Conservation (phyloP, 2,113 vertebrate genomes). For the Gallinago undulata region DNA sequence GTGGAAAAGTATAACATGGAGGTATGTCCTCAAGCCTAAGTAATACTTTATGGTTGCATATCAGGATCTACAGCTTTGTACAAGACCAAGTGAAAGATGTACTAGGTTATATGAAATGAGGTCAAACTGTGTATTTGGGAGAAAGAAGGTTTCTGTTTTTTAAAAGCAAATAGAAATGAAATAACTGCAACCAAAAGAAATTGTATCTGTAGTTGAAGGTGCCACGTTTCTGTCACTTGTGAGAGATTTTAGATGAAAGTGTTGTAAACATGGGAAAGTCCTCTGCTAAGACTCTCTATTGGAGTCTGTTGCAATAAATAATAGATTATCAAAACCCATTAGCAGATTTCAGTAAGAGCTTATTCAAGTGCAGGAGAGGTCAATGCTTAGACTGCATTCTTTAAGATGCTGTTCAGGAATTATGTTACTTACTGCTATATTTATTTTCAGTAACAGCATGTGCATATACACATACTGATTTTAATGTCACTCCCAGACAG, state of each 20-base stretch:
- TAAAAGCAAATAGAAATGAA: not conserved
- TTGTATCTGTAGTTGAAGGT: not conserved
- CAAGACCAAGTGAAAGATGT: not conserved
- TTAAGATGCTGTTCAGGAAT: slow-evolving; percentile 36
- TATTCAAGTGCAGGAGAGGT: slow-evolving; percentile 51
- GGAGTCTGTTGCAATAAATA: slow-evolving; percentile 70
- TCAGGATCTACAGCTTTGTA: not conserved
- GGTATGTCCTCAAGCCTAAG: slow-evolving; percentile 76
- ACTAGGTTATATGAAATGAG: not conserved
- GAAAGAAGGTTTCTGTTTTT: not conserved
- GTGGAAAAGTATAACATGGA: slow-evolving; percentile 98
- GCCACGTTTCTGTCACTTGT: slow-evolving; percentile 11
- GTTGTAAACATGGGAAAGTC: slow-evolving; percentile 45
- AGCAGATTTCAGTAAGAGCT: slow-evolving; percentile 66
- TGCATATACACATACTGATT: not conserved
- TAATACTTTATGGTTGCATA: not conserved
- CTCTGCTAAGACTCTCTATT: slow-evolving; percentile 37
- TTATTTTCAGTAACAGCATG: slow-evolving; percentile 7
- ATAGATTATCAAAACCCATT: slow-evolving; percentile 73
- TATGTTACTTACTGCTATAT: slow-evolving; percentile 4
- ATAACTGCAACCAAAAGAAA: not conserved
- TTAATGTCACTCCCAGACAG: slow-evolving; percentile 39
- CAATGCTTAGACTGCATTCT: slow-evolving; percentile 47
- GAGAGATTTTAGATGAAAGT: slow-evolving; percentile 6
- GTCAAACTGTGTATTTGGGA: not conserved